phyloP scores from a whole-genome alignment of 2,113 vertebrate species.

The Vulpes vulpes region DNA sequence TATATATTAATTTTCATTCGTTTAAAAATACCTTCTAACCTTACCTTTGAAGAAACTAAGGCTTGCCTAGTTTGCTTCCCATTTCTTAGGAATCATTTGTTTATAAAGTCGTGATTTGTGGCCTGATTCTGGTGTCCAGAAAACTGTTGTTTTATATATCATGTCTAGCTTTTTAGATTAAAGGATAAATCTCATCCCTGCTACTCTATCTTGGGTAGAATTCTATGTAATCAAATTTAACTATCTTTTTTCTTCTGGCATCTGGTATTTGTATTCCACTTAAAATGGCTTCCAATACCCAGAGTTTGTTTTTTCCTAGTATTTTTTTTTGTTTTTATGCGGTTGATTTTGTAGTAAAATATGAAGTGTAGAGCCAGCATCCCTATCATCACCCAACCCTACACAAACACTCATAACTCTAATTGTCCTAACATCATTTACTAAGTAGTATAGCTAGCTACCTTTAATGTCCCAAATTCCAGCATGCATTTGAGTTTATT shows the following conservation, averaged over 20 bases:
- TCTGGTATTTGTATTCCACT: not conserved
- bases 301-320: not conserved
- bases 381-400: not conserved
- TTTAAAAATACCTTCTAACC: not conserved
- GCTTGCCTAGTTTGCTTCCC: not conserved
- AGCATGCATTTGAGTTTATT: not conserved
- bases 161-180: not conserved
- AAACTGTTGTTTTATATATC: not conserved
- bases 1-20: not conserved
- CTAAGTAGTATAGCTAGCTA: not conserved
- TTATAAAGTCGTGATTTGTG: not conserved
- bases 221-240: not conserved
- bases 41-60: not conserved
- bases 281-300: not conserved
- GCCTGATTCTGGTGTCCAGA: not conserved
- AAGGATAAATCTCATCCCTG: not conserved
- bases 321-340: not conserved
- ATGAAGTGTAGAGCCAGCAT: not conserved
- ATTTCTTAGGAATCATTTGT: not conserved
- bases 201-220: not conserved
- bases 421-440: not conserved
- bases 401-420: not conserved
- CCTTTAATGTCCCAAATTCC: not conserved
- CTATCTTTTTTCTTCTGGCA: not conserved
- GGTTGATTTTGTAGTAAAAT: slow-evolving; percentile 16